Percentiles rank a stretch among this genome's conserved stretches.
These are phyloP conservation scores for Deilephila elpenor DNA, from an alignment of 2,888 invertebrate species.

Conservation along the genomic window DNA sequence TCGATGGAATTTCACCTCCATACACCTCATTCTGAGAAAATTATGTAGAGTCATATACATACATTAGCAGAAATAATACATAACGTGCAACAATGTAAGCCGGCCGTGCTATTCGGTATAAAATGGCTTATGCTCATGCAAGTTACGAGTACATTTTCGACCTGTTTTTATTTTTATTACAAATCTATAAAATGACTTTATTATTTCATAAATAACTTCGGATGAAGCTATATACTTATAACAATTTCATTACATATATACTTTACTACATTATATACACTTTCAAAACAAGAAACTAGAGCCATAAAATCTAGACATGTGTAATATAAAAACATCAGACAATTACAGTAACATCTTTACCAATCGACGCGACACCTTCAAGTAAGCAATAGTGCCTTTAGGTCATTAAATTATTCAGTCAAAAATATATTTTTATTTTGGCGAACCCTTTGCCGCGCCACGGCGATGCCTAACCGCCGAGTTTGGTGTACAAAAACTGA, in stretches of 20 bases:
- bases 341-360: no score
- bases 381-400: neutral
- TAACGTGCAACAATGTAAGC: conserved; percentile 15
- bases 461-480: conserved; percentile 31
- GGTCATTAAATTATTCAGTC: neutral
- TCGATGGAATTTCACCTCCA: conserved; percentile 13
- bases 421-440: conserved; percentile 33
- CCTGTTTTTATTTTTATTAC: neutral
- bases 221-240: no score
- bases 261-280: no score
- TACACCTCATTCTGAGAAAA: conserved; percentile 9
- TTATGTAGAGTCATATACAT: conserved; percentile 11
- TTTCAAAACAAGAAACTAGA: no score
- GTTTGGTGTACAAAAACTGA: conserved; percentile 68
- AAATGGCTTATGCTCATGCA: conserved; percentile 1
- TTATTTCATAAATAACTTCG: neutral
- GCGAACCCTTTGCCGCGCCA: conserved; percentile 36
- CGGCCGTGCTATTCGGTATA: neutral
- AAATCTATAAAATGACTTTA: neutral
- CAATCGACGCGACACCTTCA: neutral
- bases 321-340: no score
- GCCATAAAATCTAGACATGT: no score
- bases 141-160: neutral
- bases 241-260: no score
- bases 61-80: conserved; percentile 6